phyloP scores from a whole-genome alignment of 1,140 invertebrate species.

The Zaprionus tsacasi region DNA sequence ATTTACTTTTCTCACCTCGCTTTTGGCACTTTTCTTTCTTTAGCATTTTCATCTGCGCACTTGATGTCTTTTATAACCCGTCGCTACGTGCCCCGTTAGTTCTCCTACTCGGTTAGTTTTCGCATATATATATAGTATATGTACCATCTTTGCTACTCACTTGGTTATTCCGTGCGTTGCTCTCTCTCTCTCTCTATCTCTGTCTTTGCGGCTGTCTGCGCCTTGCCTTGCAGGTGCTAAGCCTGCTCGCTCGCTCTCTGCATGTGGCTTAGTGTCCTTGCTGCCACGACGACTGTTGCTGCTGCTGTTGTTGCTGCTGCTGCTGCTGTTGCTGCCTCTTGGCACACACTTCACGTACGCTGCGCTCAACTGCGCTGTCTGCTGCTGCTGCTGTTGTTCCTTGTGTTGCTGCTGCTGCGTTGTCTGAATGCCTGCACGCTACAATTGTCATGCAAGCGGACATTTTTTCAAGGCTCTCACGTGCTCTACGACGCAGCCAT shows the following conservation, averaged over 20 bases:
- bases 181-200: too few relatives aligned
- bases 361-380: constrained; percentile 69
- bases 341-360: constrained; percentile 75
- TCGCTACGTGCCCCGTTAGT: constrained; percentile 7
- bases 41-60: constrained; percentile 26
- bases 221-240: constrained; percentile 68
- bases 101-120: constrained; percentile 30
- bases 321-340: constrained; percentile 41
- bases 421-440: constrained; percentile 79
- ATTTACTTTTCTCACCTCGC: neutral
- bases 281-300: constrained; percentile 31
- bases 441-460: constrained; percentile 80
- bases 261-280: constrained; percentile 47
- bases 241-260: constrained; percentile 31
- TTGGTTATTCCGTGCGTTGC: constrained; percentile 74
- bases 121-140: constrained; percentile 25
- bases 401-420: constrained; percentile 46
- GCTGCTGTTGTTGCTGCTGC: constrained; percentile 1
- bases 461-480: constrained; percentile 73
- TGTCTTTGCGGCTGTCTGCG: constrained; percentile 53
- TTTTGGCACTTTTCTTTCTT: constrained; percentile 1
- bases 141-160: constrained; percentile 47
- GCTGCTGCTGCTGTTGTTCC: constrained; percentile 28
- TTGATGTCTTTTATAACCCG: constrained; percentile 42
- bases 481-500: constrained; percentile 51